Evolutionary conservation across 2,888 invertebrate species (phyloP), one percentile per base, ranked within the genome.

Genomic region (Rhagonycha lutea): DNA sequence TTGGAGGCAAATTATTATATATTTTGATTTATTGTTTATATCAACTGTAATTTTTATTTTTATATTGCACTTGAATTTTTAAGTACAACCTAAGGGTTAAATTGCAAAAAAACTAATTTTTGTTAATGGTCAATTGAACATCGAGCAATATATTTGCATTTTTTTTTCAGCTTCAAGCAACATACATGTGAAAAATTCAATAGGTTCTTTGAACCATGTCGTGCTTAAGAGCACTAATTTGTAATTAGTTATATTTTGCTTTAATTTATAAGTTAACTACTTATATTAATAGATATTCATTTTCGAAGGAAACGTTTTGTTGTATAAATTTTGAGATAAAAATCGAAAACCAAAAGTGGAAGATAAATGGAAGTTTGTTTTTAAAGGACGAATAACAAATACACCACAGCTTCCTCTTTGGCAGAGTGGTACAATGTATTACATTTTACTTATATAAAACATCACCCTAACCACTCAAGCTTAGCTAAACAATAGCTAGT

Each of bases 401-500:
- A 47, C 7, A n/a, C 47, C 47, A 7, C n/a, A 47, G n/a, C 47
- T 47, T 47, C 47, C n/a, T 47, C 8, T 47, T 47, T n/a, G 47
- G 8, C 47, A 47, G 47, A 47, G 47, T 47, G 47, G 61, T 47
- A 61, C 73, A 73, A 69, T 73, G 69, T 73, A 32, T 14, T n/a
- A 72, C 26, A 60, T 14, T 47, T 61, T 32, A 67, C 68, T 72
- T 68, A 62, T 62, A 32, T 61, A 32, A 69, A 74, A 74, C 18
- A 32, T 29, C 63, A 65, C 73, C 73, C 69, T 68, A 73, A 73
- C 68, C 69, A 69, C 63, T 67, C 70, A 28, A 74, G 72, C 71
- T 72, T 65, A 73, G 68, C 69, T 73, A 73, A 78, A 78, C 76
- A 78, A 78, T 78, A 76, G 74, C 61, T 72, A 70, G 74, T 61